Evolutionary conservation across 2,113 vertebrate species (phyloP), one percentile per base, ranked within the genome.

Genomic region (Ceuthmochares aereus): DNA sequence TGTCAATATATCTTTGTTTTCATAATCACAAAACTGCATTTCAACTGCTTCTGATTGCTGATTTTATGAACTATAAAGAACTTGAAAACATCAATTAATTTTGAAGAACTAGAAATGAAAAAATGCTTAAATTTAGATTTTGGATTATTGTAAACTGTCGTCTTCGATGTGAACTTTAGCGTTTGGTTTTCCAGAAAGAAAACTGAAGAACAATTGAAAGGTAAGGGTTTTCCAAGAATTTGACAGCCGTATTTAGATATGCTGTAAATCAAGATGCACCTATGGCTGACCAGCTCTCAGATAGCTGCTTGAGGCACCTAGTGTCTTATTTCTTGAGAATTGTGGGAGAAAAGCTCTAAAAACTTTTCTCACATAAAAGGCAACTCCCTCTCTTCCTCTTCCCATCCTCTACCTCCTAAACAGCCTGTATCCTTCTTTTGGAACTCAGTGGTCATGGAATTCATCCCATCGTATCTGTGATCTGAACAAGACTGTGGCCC

Each of bases 1-100:
- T 52, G 19, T 80, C 63, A 66, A 13, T 45, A 43, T n/a, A 29
- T 43, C 14, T 66, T 54, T 73, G 7, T 85, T 92, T 92, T 60
- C 37, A 45, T 82, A 82, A 79, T 51, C 43, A 45, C 10, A 81
- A 90, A 77, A 49, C 40, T 60, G 42, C 13, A 74, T 82, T 93
- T 89, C 72, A 75, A 23, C 70, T 72, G 32, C 43, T 89, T 93
- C 70, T 87, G 62, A 74, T 58, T 85, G 56, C 78, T 78, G n/a
- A 43, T 52, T 23, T 69, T 82, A 88, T 84, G 78, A 74, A 94
- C 87, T 84, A 69, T 47, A 74, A 49, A 55, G 80, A 67, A 23
- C 20, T 73, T 75, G 72, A 87, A 94, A 87, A 82, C 37, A 69
- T 62, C 8, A 59, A 84, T 84, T 92, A 87, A 90, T 80, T 75